These are phyloP conservation scores for Oxycera nigricornis DNA, from an alignment of 2,888 invertebrate species.

Conservation along the genomic window DNA sequence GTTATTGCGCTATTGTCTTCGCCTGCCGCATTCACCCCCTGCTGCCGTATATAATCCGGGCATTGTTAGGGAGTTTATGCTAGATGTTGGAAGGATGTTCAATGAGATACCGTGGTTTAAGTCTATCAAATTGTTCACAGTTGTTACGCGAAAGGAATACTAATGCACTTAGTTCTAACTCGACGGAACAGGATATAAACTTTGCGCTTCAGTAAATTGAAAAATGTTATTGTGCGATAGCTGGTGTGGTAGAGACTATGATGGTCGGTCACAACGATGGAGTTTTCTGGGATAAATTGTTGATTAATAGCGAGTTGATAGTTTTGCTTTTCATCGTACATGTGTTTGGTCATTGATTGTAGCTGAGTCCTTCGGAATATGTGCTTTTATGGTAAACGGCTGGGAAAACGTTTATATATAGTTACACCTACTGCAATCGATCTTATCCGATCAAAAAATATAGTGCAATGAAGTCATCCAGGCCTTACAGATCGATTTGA, in stretches of 20 bases:
- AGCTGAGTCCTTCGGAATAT: no score
- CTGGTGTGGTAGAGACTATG: neutral
- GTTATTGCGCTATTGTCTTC: neutral
- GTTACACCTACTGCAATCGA: no score
- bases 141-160: conserved; percentile 43
- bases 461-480: no score
- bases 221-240: conserved; percentile 26
- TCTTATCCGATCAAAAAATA: no score
- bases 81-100: conserved; percentile 39
- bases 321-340: no score
- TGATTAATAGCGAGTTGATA: no score
- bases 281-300: no score
- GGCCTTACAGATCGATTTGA: no score
- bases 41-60: neutral
- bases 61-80: conserved; percentile 38
- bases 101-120: conserved; percentile 41
- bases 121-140: conserved; percentile 43
- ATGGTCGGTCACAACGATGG: neutral
- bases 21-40: neutral
- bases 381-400: no score
- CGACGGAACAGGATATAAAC: conserved; percentile 27
- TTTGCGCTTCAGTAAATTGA: conserved; percentile 39
- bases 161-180: conserved; percentile 37
- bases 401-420: no score
- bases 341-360: no score